A percentile compares a stretch with the other conserved stretches of the same genome.
These are phyloP conservation scores for Tyrannus savana DNA, from an alignment of 2,113 vertebrate species.

Conservation along the genomic window DNA sequence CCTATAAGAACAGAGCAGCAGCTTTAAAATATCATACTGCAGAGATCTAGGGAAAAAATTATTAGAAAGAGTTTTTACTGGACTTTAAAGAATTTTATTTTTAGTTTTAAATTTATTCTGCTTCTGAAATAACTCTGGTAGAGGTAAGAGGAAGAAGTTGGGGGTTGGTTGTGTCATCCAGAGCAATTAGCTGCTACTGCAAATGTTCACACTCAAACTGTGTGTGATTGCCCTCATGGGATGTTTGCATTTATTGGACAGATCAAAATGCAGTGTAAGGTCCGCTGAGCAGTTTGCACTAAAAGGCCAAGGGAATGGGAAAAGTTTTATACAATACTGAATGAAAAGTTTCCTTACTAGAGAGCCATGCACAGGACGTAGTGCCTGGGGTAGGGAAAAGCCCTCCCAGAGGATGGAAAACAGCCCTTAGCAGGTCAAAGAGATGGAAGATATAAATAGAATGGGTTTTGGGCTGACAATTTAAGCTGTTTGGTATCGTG, in stretches of 20 bases:
- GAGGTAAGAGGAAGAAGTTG: background rate
- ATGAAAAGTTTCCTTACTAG: background rate
- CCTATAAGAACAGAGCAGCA: background rate
- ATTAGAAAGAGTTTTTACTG: rapidly evolving
- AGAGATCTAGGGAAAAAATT: background rate
- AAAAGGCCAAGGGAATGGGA: background rate
- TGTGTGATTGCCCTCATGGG: background rate
- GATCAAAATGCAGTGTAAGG: background rate
- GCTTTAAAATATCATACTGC: background rate
- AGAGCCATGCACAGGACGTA: background rate
- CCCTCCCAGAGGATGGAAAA: background rate
- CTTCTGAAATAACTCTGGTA: background rate
- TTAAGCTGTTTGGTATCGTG: background rate
- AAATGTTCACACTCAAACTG: background rate
- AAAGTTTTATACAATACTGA: background rate
- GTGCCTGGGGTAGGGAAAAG: background rate
- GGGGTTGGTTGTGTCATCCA: rapidly evolving
- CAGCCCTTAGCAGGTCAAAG: background rate
- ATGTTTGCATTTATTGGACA: background rate
- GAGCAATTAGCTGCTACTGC: background rate
- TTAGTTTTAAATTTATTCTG: background rate
- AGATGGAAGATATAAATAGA: background rate
- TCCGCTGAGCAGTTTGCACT: background rate
- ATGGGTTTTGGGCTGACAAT: background rate
- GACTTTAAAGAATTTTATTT: background rate